Evolutionary conservation across 1,140 invertebrate species (phyloP).

Genomic region (Ceratoteleas bidentatus): DNA sequence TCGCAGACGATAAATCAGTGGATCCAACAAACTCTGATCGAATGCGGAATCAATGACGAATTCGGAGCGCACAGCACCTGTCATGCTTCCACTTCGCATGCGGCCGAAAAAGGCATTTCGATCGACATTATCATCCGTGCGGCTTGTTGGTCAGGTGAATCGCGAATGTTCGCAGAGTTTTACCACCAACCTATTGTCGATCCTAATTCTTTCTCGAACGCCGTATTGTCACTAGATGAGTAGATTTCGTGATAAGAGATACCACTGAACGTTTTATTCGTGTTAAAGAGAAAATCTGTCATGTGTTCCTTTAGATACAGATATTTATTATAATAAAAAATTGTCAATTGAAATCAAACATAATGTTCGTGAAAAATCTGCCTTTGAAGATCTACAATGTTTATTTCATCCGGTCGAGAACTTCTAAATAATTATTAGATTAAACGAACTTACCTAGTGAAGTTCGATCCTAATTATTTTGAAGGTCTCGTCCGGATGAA

Average conservation of each 20-base stretch:
- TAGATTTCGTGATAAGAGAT: background rate
- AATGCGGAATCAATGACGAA: background rate
- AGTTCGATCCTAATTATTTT: too few relatives aligned
- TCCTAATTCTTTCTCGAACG: background rate
- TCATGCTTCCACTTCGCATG: conserved; percentile 11
- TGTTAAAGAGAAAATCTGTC: background rate
- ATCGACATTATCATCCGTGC: conserved; percentile 4
- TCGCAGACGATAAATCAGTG: conserved; percentile 13
- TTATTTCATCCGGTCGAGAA: conserved; percentile 8
- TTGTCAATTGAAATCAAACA: background rate
- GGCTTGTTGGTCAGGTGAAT: conserved; percentile 9
- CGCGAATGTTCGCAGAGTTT: conserved; percentile 15
- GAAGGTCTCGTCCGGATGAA: too few relatives aligned
- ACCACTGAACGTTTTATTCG: background rate
- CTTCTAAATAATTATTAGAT: background rate
- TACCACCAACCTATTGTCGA: conserved; percentile 11
- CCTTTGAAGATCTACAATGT: conserved; percentile 15
- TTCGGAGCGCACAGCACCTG: conserved; percentile 15
- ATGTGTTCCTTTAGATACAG: background rate
- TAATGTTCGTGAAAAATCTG: conserved; percentile 2
- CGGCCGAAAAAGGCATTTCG: background rate
- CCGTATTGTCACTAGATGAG: conserved; percentile 1
- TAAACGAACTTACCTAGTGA: too few relatives aligned
- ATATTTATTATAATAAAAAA: background rate
- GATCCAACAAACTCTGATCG: background rate